Base-by-base conservation (phyloP, 2,888 invertebrate genomes). In the Leptopilina drosophilae region DNA sequence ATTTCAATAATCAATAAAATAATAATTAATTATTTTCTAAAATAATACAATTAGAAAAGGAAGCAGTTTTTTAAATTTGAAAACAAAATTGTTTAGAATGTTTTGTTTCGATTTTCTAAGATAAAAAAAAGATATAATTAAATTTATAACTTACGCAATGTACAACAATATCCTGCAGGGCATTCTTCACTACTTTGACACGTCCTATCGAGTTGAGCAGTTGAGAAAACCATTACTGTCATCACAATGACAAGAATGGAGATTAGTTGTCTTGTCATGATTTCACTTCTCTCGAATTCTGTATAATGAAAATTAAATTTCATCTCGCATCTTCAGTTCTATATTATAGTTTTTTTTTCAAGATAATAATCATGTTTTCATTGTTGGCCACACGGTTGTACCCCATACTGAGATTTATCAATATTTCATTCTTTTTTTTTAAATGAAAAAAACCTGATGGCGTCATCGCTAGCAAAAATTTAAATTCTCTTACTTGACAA, bases 101-200 rank as follows among this genome's bases (percentile, higher is more conserved):
- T 49, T 14, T 11, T 65, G 15, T 64, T 6, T 59, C 64, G 5
- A 64, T n/a, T 62, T 42, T 66, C n/a, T 15, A 49, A 67, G 75
- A 59, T 11, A 80, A 65, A 73, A 76, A 20, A 15, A 33, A 20
- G n/a, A 79, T 11, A 49, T 11, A 26, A 64, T 76, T 66, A 8
- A 69, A n/a, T 64, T 33, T 12, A 6, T 26, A 53, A 65, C 84
- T 80, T 78, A 89, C 89, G 82, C 81, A 89, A 80, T n/a, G 82
- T 78, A 64, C 89, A 89, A 80, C 89, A 89, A 33, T 83, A 73
- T 8, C 82, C 86, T 12, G 84, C 73, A n/a, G 65, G 67, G 77
- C 89, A 89, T 9, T 89, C 86, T 5, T 73, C 49, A 77, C 81
- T 84, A 69, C 80, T 87, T 40, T 81, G 80, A 81, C 89, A 89